These are phyloP conservation scores for Phylloscopus trochiloides DNA, from an alignment of 2,113 vertebrate genomes.

Conservation along the genomic window DNA sequence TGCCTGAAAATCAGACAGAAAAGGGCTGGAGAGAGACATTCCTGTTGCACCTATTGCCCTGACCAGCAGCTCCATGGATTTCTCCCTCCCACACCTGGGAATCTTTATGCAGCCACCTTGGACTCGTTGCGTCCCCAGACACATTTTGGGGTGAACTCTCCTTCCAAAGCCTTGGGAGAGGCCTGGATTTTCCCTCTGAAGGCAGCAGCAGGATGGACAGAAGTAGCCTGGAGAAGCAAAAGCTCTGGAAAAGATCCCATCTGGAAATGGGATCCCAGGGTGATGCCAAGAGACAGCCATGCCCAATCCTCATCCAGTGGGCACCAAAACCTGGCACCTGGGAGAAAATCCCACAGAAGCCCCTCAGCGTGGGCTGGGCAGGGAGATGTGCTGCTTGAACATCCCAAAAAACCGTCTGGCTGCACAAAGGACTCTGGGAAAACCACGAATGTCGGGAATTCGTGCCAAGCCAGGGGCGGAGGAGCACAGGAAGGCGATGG, in stretches of 20 bases:
- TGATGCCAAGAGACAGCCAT: not conserved
- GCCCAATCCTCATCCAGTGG: not conserved
- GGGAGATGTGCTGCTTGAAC: accelerated
- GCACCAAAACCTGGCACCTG: accelerated
- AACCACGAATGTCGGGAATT: not conserved
- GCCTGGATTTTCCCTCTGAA: not conserved
- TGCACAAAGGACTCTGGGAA: not conserved
- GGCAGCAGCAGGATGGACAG: not conserved
- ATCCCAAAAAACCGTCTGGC: not conserved
- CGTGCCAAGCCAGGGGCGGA: not conserved
- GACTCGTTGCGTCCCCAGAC: accelerated
- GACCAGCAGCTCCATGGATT: not conserved
- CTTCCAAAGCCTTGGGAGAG: not conserved
- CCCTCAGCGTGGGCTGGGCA: not conserved
- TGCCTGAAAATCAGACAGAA: not conserved
- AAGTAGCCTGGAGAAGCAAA: not conserved
- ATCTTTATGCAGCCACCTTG: accelerated
- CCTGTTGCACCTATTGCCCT: accelerated
- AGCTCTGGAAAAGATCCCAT: accelerated
- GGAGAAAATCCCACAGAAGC: not conserved
- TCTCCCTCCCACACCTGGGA: too few species aligned
- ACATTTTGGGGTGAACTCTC: not conserved
- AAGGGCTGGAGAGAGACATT: not conserved
- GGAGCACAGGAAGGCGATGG: accelerated
- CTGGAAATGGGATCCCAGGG: not conserved